phyloP scores from a whole-genome alignment of 1,140 invertebrate species.

The Colletes gigas region DNA sequence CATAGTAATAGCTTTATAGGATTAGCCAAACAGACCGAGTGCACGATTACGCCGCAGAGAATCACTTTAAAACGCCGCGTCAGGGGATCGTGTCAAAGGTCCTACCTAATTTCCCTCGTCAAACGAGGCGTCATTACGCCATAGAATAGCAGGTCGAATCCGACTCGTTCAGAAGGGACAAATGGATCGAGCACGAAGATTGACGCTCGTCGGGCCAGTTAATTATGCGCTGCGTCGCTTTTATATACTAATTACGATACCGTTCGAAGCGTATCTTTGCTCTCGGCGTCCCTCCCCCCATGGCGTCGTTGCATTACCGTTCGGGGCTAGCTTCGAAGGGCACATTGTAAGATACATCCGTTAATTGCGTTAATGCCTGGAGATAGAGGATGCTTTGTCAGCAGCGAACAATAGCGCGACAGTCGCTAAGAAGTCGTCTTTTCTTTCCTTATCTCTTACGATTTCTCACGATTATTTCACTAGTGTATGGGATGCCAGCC shows the following conservation, averaged over 20 bases:
- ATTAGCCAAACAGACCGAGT: not conserved
- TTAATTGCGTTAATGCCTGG: constrained; percentile 60
- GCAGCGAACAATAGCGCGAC: constrained; percentile 44
- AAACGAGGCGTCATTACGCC: constrained; percentile 32
- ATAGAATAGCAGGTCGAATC: constrained; percentile 8
- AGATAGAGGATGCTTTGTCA: constrained; percentile 61
- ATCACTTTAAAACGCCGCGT: constrained; percentile 2
- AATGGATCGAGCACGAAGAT: constrained; percentile 43
- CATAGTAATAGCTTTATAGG: not conserved
- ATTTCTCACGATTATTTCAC: constrained; percentile 49
- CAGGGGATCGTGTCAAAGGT: not conserved
- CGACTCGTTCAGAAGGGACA: constrained; percentile 20
- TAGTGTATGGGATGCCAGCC: not conserved
- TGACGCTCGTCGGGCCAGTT: constrained; percentile 32
- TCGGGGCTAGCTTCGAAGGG: constrained; percentile 5
- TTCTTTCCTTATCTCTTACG: not conserved
- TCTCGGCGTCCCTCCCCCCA: not conserved
- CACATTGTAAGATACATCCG: constrained; percentile 42
- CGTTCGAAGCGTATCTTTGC: constrained; percentile 2
- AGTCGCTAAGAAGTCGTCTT: constrained; percentile 23
- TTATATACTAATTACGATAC: constrained; percentile 59
- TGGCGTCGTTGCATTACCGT: constrained; percentile 22
- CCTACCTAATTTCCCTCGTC: constrained; percentile 34
- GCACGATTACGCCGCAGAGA: not conserved
- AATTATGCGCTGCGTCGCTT: constrained; percentile 49